Evolutionary conservation across 2,113 vertebrate species (phyloP), one percentile per base, ranked within the genome.

Genomic region (Tursiops truncatus): DNA sequence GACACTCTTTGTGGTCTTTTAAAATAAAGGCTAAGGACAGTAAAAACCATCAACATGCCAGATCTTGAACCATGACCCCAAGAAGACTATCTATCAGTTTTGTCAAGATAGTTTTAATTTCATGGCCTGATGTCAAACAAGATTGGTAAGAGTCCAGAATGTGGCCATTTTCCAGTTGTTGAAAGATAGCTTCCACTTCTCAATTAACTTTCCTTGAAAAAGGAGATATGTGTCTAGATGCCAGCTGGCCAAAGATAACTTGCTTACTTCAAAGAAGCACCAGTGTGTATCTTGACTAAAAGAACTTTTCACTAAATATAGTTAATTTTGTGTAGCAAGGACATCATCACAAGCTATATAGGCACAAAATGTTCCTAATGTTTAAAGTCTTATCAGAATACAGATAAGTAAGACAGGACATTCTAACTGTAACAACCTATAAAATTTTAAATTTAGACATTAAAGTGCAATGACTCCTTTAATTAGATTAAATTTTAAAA

Each of bases 51-150:
- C 84, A 74, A 36, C 31, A 31, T 21, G 5, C 20, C 25, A 36
- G 65, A 65, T 13, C 36, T 68, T 38, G 62, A n/a, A 76, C 33
- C 23, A 20, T 8, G 26, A 25, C 31, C 70, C 15, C 17, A 36
- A 63, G 58, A 88, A 73, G 53, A 65, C 70, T 62, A 68, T 28
- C 62, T 41, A 60, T 71, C 50, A 80, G 10, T 68, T 60, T 92
- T 85, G 76, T 70, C 20, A 92, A 53, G 44, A 50, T 2, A 56
- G 56, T 90, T 92, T 95, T 79, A 81, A 82, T 90, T 90, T 87
- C 53, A 71, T 58, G 58, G 62, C 71, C 71, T 76, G 36, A 89
- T 63, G n/a, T 76, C 50, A 84, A 62, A 41, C 53, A 60, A 77
- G 73, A 73, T 2, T 62, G 84, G 36, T 71, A 41, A 83, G 84